Evolutionary conservation across 2,888 invertebrate genomes (phyloP).

Genomic region (Oscheius sp.): DNA sequence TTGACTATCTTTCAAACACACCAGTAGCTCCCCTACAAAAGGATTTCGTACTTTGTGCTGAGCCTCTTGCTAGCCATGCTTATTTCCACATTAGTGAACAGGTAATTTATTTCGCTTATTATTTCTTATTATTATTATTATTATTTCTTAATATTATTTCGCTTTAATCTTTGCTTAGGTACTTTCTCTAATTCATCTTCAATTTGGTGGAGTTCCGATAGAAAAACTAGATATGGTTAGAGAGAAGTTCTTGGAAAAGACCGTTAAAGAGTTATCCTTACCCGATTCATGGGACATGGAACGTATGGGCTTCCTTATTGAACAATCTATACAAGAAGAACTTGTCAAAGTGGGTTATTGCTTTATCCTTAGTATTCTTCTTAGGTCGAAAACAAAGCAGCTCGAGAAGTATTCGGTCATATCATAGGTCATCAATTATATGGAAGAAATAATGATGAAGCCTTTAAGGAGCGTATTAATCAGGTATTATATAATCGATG

Average conservation of each 20-base stretch:
- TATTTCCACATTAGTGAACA: constrained; percentile 45
- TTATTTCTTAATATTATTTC: constrained; percentile 41
- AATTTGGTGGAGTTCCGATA: constrained; percentile 62
- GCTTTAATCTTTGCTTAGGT: constrained; percentile 53
- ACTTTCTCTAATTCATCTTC: constrained; percentile 50
- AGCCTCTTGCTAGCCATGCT: constrained; percentile 57
- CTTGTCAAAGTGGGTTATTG: constrained; percentile 34
- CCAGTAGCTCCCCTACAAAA: constrained; percentile 84
- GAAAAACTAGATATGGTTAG: constrained; percentile 54
- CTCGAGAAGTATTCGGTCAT: constrained; percentile 81
- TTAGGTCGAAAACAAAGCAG: constrained; percentile 78
- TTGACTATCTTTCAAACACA: constrained; percentile 79
- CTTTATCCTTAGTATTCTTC: constrained; percentile 23
- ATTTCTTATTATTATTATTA: not conserved
- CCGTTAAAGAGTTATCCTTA: constrained; percentile 71
- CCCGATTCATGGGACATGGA: constrained; percentile 78
- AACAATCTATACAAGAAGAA: constrained; percentile 65
- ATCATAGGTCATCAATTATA: constrained; percentile 86
- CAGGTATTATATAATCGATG: constrained; percentile 32
- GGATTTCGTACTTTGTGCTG: constrained; percentile 61
- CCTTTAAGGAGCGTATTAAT: constrained; percentile 50
- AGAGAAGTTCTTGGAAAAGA: constrained; percentile 56
- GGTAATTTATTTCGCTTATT: not conserved
- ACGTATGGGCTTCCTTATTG: constrained; percentile 79
- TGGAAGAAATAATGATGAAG: constrained; percentile 75